These are phyloP conservation scores for Hypocryptadius cinnamomeus DNA, from an alignment of 2,113 vertebrate species.

Conservation along the genomic window DNA sequence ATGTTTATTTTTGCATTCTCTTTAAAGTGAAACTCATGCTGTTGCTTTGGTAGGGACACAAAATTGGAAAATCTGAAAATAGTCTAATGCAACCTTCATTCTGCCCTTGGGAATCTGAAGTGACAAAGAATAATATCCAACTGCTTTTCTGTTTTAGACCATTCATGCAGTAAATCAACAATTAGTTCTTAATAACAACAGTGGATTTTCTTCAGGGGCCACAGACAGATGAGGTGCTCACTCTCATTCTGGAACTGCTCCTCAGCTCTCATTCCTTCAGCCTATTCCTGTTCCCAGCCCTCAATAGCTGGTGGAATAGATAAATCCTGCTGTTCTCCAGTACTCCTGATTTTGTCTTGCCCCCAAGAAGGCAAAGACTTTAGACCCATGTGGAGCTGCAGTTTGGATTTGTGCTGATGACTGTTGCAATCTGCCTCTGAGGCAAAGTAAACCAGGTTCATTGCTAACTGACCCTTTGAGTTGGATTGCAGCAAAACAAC, in stretches of 20 bases:
- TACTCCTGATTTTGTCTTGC: background rate
- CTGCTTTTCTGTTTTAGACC: slow-evolving; percentile 2
- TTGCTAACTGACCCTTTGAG: background rate
- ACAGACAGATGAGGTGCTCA: background rate
- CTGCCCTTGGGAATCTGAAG: background rate
- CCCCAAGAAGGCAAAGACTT: background rate
- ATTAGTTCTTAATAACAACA: background rate
- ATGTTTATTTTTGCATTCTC: background rate
- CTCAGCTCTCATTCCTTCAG: background rate
- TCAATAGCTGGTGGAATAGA: background rate
- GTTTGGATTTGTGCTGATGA: background rate
- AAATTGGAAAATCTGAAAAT: background rate
- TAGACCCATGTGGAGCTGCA: background rate
- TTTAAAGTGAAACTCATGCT: background rate
- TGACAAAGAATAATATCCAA: background rate
- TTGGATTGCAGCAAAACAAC: background rate
- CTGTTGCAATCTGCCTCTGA: background rate
- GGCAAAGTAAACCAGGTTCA: background rate
- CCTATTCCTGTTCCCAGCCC: background rate
- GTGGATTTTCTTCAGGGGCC: background rate
- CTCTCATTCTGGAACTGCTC: background rate
- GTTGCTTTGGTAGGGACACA: background rate
- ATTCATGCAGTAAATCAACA: background rate
- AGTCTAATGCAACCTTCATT: background rate
- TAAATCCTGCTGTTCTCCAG: background rate